Conservation (phyloP, 2,113 vertebrate genomes). For the Prunella fulvescens region DNA sequence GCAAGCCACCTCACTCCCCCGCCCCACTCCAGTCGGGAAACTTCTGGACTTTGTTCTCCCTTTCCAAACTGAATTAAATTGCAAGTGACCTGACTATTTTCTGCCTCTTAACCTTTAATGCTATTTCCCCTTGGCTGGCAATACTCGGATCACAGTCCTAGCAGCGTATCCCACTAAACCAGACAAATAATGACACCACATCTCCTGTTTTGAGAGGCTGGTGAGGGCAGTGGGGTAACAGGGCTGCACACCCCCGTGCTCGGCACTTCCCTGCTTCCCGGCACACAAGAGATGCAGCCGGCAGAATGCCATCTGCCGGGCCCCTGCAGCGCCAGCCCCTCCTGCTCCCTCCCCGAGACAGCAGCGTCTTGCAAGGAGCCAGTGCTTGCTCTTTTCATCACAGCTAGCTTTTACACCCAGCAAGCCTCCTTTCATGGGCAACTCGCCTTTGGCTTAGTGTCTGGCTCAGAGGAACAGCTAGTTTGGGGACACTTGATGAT, state of each 20-base stretch:
- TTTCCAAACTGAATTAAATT: background rate
- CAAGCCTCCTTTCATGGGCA: accelerated
- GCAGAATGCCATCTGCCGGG: background rate
- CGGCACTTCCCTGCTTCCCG: background rate
- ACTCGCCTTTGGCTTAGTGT: background rate
- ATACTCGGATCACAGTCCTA: background rate
- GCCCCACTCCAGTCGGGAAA: background rate
- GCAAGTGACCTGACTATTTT: background rate
- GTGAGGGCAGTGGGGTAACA: background rate
- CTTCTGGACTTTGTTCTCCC: background rate
- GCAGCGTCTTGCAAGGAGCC: accelerated
- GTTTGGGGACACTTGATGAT: background rate
- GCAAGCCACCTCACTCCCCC: background rate
- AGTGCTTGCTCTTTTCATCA: background rate
- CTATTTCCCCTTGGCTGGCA: background rate
- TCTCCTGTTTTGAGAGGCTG: background rate
- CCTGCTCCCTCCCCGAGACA: background rate
- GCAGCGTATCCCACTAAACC: background rate
- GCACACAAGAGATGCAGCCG: background rate
- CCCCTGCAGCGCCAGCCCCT: accelerated
- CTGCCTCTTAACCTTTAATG: background rate
- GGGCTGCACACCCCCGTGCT: background rate
- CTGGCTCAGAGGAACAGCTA: background rate
- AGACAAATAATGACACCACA: background rate
- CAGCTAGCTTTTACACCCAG: background rate